These are phyloP conservation scores for Sorex fumeus DNA, from an alignment of 2,113 vertebrate genomes.

Conservation along the genomic window DNA sequence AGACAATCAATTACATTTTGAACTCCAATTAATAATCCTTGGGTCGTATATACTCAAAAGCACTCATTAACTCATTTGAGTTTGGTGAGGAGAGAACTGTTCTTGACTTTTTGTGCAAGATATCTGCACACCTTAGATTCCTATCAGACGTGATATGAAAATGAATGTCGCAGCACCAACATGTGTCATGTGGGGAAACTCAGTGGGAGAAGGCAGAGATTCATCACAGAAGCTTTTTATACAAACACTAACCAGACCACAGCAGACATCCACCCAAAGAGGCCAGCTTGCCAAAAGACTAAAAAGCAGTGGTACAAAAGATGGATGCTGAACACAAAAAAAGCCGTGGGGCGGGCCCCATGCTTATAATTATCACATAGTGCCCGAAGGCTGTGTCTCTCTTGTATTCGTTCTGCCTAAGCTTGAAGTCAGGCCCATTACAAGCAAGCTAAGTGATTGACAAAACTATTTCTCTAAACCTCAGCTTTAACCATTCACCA, in stretches of 20 bases:
- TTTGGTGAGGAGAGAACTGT: slow-evolving; percentile 14
- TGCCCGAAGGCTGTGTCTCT: not conserved
- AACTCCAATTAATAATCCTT: slow-evolving; percentile 6
- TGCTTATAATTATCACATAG: not conserved
- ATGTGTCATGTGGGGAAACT: not conserved
- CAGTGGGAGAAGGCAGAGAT: not conserved
- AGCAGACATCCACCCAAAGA: slow-evolving; percentile 4
- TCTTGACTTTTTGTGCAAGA: slow-evolving; percentile 8
- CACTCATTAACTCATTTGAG: not conserved
- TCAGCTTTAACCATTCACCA: too few species aligned
- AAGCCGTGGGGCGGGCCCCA: not conserved
- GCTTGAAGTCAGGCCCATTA: not conserved
- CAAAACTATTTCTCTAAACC: too few species aligned
- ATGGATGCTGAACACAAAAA: not conserved
- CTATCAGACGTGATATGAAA: not conserved
- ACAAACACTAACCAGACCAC: not conserved
- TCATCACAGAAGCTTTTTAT: not conserved
- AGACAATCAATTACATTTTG: not conserved
- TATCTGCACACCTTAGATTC: slow-evolving; percentile 1
- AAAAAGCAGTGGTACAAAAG: not conserved
- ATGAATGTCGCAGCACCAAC: not conserved
- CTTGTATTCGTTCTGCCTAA: not conserved
- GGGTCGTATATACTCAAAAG: slow-evolving; percentile 1
- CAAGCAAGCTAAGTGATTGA: not conserved
- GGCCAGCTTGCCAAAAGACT: not conserved